phyloP scores from a whole-genome alignment of 1,140 invertebrate genomes.

The Streblospio benedicti region DNA sequence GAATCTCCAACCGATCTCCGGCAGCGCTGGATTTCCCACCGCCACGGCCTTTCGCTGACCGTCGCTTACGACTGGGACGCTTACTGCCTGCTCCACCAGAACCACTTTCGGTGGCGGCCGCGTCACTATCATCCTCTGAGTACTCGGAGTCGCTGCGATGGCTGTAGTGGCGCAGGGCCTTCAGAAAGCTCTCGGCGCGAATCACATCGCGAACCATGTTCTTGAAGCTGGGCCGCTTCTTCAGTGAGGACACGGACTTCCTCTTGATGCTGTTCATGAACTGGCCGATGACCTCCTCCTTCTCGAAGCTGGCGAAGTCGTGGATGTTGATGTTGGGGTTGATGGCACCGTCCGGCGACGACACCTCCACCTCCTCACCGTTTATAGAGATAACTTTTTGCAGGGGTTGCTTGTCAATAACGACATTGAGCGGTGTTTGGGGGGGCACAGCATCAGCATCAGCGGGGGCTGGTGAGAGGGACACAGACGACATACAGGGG shows the following conservation, averaged over 20 bases:
- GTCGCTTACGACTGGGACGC: background rate
- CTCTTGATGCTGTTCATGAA: slow-evolving; percentile 34
- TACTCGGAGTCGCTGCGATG: slow-evolving; percentile 15
- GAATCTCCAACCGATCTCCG: background rate
- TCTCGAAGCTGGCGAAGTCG: slow-evolving; percentile 41
- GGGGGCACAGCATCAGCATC: background rate
- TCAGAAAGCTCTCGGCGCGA: slow-evolving; percentile 8
- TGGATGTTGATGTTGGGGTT: slow-evolving; percentile 43
- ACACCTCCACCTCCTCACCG: slow-evolving; percentile 32
- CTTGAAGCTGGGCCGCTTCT: slow-evolving; percentile 3
- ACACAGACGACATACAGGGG: too few species aligned
- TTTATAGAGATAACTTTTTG: slow-evolving; percentile 40
- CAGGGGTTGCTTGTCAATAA: slow-evolving; percentile 15
- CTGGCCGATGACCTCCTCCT: slow-evolving; percentile 33
- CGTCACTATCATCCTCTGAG: slow-evolving; percentile 8
- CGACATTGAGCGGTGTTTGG: background rate
- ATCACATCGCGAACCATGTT: slow-evolving; percentile 11
- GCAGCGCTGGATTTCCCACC: background rate
- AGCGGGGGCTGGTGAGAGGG: too few species aligned
- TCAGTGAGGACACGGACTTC: slow-evolving; percentile 1
- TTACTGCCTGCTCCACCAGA: too few species aligned
- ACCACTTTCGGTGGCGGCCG: too few species aligned
- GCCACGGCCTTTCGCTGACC: background rate
- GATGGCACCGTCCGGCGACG: slow-evolving; percentile 24
- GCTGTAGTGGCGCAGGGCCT: slow-evolving; percentile 10